Evolutionary conservation across 2,113 vertebrate genomes (phyloP).

Genomic region (Crotalus horridus): DNA sequence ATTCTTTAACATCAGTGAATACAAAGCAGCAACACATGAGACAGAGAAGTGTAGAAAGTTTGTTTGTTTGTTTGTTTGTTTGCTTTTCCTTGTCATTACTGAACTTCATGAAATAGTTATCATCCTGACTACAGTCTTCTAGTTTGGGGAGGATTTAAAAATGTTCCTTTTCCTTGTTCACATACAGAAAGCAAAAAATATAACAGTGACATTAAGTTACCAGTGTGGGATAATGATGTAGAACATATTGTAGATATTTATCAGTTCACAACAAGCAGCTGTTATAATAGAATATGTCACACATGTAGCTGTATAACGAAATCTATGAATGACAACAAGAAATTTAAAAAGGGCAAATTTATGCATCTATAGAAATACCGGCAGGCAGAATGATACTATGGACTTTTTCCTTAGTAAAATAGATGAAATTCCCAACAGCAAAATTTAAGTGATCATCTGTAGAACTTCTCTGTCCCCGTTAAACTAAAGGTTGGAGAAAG

Average conservation of each 20-base stretch:
- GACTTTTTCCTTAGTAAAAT: rapidly evolving
- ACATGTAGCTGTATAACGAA: not conserved
- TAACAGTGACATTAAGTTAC: not conserved
- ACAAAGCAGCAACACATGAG: not conserved
- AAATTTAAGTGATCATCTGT: not conserved
- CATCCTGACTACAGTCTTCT: not conserved
- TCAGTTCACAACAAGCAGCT: not conserved
- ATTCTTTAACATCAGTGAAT: not conserved
- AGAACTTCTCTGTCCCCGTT: not conserved
- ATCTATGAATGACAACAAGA: not conserved
- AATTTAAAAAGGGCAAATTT: not conserved
- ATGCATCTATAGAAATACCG: not conserved
- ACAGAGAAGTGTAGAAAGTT: not conserved
- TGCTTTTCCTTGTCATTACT: not conserved
- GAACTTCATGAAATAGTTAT: not conserved
- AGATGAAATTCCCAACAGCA: not conserved
- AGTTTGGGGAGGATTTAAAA: not conserved
- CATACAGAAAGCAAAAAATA: not conserved
- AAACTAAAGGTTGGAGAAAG: not conserved
- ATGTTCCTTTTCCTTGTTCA: not conserved
- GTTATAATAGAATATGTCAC: not conserved
- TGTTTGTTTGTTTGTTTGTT: too few species aligned
- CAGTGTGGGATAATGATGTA: not conserved
- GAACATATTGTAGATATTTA: not conserved
- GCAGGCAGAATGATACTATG: not conserved